A percentile compares a stretch with the other conserved stretches of the same genome.
Evolutionary conservation across 2,113 vertebrate genomes (phyloP).

Genomic region (Paedocypris sp.): DNA sequence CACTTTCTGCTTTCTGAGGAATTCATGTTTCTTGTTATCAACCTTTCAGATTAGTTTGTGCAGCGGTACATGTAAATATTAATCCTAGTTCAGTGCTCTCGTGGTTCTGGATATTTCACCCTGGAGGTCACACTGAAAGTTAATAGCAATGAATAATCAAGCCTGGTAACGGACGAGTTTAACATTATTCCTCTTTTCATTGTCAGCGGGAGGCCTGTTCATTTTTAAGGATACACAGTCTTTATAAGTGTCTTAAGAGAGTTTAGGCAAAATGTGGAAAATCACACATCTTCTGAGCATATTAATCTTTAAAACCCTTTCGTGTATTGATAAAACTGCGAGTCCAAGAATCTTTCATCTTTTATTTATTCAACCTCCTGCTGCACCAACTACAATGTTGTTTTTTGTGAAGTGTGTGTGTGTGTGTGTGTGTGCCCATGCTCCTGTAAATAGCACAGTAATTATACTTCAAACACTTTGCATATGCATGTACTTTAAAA

Average conservation of each 20-base stretch:
- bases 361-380: neutral
- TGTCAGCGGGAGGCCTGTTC: too few relatives aligned
- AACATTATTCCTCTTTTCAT: neutral
- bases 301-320: neutral
- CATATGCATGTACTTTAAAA: too few relatives aligned
- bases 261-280: neutral
- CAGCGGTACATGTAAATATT: slow-evolving; percentile 29
- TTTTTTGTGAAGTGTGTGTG: neutral
- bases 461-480: too few relatives aligned
- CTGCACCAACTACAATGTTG: neutral
- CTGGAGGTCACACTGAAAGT: slow-evolving; percentile 17
- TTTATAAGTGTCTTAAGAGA: neutral
- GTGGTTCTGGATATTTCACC: slow-evolving; percentile 23
- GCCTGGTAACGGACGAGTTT: slow-evolving; percentile 6
- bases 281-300: neutral
- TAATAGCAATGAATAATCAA: slow-evolving; percentile 30
- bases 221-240: too few relatives aligned
- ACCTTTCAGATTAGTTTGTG: slow-evolving; percentile 7
- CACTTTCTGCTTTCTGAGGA: slow-evolving; percentile 6
- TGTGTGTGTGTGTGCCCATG: too few relatives aligned
- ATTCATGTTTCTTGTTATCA: slow-evolving; percentile 29
- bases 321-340: neutral
- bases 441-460: too few relatives aligned
- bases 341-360: neutral
- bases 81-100: slow-evolving; percentile 28